Base-by-base conservation (phyloP, 2,797 vertebrate species). In the Sphaeramia orbicularis region DNA sequence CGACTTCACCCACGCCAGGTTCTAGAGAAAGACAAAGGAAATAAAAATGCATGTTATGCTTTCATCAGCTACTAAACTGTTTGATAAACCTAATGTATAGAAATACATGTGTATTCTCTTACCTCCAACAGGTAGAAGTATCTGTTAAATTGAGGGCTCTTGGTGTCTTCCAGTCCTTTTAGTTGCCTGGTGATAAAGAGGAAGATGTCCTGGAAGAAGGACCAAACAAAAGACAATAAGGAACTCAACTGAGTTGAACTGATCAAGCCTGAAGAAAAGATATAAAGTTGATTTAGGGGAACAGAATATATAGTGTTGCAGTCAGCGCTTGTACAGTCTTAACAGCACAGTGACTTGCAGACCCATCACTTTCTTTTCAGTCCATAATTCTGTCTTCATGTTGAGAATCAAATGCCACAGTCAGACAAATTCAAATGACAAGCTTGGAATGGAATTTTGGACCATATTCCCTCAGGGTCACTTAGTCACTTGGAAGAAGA, bases 91-190 rank as follows among this genome's bases (percentile, higher is more conserved):
- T 13, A 2, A 9, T 40, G 13, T 14, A 40, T 21, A 13, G 38
- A 15, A 38, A 48, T 24, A 24, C 18, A 24, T 12, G 21, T 27
- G 2, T 14, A 44, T 19, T 8, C 11, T 44, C 43, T 83, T 92
- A 99, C 98, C 96, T 99, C 98, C 93, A 99, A 92, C 81, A 99
- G 94, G 93, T 99, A 99, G 92, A 99, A 99, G 89, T 99, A 99
- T 97, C 98, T 96, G 93, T 99, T 99, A 93, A 99, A 99, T 74
- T 99, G 98, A 36, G 98, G 97, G 86, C 98, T 99, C 93, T 99
- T 99, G n/a, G 97, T 99, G 90, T 99, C 98, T 86, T 99, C 98
- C 75, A 99, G 91, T 76, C 98, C 98, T 90, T 99, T 99, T 83
- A 99, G 92, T 58, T 99, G 98, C 91, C 98, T 96, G 87, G 98